A percentile compares a stretch with the other conserved stretches of the same genome.
phyloP scores from a whole-genome alignment of 2,797 vertebrate genomes.

The Luscinia megarhynchos region DNA sequence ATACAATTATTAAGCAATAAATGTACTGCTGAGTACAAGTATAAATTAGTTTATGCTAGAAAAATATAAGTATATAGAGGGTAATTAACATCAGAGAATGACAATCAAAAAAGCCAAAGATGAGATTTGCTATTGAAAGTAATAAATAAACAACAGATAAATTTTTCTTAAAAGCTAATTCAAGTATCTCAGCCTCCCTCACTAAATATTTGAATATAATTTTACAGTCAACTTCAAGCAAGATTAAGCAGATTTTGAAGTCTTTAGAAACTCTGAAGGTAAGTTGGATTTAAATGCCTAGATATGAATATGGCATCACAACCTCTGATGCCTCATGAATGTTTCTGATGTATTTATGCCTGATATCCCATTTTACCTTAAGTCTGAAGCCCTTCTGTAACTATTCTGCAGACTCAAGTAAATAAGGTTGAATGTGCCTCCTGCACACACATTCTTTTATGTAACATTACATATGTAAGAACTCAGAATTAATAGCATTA shows the following conservation, averaged over 20 bases:
- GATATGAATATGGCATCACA: not conserved
- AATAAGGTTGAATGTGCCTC: not conserved
- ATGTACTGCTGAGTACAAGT: not conserved
- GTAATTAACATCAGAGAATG: not conserved
- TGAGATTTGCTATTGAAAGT: not conserved
- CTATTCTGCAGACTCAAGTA: not conserved
- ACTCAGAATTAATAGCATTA: not conserved
- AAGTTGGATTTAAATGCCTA: not conserved
- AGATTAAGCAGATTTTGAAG: not conserved
- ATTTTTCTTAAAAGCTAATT: not conserved
- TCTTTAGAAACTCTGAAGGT: not conserved
- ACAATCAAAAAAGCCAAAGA: not conserved
- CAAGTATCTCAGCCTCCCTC: not conserved
- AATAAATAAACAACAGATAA: not conserved
- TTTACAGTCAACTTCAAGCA: not conserved
- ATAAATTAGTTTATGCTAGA: not conserved
- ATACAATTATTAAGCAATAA: not conserved
- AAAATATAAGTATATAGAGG: not conserved
- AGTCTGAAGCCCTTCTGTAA: not conserved
- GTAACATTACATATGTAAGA: not conserved
- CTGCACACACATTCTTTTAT: not conserved
- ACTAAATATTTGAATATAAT: not conserved
- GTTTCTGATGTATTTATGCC: not conserved
- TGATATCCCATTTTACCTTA: not conserved
- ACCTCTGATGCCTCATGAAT: not conserved